These are phyloP conservation scores for Actenoides hombroni DNA, from an alignment of 2,113 vertebrate species.

Conservation along the genomic window DNA sequence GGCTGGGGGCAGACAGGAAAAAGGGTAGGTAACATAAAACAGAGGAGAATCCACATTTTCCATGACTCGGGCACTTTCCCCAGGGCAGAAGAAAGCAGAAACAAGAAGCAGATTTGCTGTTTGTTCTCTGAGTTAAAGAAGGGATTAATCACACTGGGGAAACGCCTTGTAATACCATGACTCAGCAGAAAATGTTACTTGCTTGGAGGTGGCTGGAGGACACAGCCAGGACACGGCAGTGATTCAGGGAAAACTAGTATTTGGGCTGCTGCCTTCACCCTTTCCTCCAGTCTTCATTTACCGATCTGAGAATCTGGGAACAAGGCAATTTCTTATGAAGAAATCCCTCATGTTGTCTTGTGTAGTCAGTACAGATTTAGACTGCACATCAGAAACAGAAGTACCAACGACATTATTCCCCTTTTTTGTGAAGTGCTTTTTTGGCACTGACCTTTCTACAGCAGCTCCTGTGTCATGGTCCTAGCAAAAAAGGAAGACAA, in stretches of 20 bases:
- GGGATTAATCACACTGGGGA: neutral
- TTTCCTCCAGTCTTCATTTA: neutral
- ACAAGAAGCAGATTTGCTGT: neutral
- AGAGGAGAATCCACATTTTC: neutral
- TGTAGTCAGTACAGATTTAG: neutral
- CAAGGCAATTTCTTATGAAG: neutral
- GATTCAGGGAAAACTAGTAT: slow-evolving; percentile 21
- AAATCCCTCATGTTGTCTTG: neutral
- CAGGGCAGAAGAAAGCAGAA: neutral
- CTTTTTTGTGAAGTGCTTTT: neutral
- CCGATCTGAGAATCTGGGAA: neutral
- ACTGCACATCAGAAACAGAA: neutral
- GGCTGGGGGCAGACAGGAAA: neutral
- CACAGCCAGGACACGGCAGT: neutral
- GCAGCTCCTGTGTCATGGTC: neutral
- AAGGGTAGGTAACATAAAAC: neutral
- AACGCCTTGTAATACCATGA: slow-evolving; percentile 23
- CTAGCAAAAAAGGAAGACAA: neutral
- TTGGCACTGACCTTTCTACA: neutral
- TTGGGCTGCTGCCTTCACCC: neutral
- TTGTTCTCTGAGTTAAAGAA: neutral
- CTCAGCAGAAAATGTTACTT: slow-evolving; percentile 15
- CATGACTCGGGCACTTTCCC: neutral
- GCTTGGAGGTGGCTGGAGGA: neutral
- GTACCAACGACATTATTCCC: neutral